Conservation (phyloP, 64 coral and sea anemone species). For the Stichodactyla helianthus region DNA sequence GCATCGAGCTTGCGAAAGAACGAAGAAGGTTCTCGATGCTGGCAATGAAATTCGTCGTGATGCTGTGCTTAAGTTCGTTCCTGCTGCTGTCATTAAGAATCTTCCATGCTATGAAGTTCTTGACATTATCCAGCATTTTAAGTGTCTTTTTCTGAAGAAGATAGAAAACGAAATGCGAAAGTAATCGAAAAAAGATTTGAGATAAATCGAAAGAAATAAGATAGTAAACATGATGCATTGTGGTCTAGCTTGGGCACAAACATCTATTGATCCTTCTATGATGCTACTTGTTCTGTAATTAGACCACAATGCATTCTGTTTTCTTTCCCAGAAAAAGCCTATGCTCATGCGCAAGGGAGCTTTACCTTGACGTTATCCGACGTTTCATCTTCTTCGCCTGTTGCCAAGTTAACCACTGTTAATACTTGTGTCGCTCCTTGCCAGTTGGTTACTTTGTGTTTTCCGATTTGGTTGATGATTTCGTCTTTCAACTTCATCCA, state of each 20-base stretch:
- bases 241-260: too few species aligned
- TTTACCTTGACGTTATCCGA: not conserved
- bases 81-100: not conserved
- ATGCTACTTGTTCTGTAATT: too few species aligned
- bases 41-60: not conserved
- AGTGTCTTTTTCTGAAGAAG: not conserved
- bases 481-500: slow-evolving; percentile 3
- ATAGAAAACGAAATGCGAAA: not conserved
- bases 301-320: too few species aligned
- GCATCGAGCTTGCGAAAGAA: not conserved
- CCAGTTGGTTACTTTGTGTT: not conserved
- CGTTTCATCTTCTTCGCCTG: not conserved
- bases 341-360: too few species aligned
- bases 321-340: too few species aligned
- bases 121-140: not conserved
- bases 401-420: slow-evolving; percentile 6
- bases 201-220: too few species aligned
- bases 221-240: too few species aligned
- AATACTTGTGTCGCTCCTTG: slow-evolving; percentile 16
- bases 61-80: not conserved
- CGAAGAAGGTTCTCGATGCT: not conserved
- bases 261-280: too few species aligned
- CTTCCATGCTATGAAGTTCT: not conserved
- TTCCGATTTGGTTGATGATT: slow-evolving; percentile 8
- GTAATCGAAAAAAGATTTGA: not conserved